These are phyloP conservation scores for Bagarius yarrelli DNA, from an alignment of 2,113 vertebrate species.

Conservation along the genomic window DNA sequence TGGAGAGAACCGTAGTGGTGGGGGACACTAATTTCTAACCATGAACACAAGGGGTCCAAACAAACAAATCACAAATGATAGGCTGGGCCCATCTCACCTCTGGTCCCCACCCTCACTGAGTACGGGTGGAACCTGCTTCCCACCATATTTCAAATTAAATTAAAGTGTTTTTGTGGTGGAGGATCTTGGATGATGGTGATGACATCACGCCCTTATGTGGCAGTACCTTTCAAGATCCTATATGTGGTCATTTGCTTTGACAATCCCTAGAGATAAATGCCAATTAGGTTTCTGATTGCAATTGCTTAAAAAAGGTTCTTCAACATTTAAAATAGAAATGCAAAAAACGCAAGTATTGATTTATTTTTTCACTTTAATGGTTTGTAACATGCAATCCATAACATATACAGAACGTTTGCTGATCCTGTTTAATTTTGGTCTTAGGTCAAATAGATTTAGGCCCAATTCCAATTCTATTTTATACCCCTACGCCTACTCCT, in stretches of 20 bases:
- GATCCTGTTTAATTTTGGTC: not conserved
- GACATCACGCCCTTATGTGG: slow-evolving; percentile 34
- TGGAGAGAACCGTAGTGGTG: slow-evolving; percentile 67
- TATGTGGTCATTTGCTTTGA: slow-evolving; percentile 35
- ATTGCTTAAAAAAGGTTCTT: slow-evolving; percentile 13
- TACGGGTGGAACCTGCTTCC: slow-evolving; percentile 49
- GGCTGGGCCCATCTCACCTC: slow-evolving; percentile 48
- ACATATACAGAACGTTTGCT: not conserved
- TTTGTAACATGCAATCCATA: not conserved
- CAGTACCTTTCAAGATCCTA: slow-evolving; percentile 19
- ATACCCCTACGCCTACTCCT: no score
- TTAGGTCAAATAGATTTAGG: not conserved
- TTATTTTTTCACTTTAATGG: slow-evolving; percentile 23
- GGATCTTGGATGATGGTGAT: slow-evolving; percentile 39
- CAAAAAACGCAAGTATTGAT: slow-evolving; percentile 23
- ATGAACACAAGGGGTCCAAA: slow-evolving; percentile 38
- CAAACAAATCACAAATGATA: slow-evolving; percentile 36
- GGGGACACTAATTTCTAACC: slow-evolving; percentile 71
- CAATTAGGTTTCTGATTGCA: slow-evolving; percentile 40
- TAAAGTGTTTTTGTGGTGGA: slow-evolving; percentile 46
- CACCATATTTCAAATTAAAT: slow-evolving; percentile 48
- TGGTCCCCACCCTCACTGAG: slow-evolving; percentile 34
- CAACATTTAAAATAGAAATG: slow-evolving; percentile 14
- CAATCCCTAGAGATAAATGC: slow-evolving; percentile 33
- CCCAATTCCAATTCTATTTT: no score